A percentile compares a stretch with the other conserved stretches of the same genome.
Evolutionary conservation across 2,797 vertebrate species (phyloP).

Genomic region (Monodelphis domestica): DNA sequence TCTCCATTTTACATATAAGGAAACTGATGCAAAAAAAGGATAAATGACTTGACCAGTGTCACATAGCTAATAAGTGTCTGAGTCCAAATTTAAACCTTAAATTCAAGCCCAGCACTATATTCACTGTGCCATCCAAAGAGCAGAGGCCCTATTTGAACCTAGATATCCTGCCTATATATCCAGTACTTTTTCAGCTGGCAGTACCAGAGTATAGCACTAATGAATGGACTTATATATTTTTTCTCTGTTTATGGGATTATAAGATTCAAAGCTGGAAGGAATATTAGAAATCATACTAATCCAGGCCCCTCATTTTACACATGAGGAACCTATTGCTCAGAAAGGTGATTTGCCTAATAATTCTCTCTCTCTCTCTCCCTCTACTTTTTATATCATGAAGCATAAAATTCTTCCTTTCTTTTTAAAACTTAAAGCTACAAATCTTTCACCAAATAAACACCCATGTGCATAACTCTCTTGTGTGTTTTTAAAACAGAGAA

Average conservation of each 20-base stretch:
- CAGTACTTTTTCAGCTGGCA: background rate
- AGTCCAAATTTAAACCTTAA: too few species aligned
- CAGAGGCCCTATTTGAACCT: background rate
- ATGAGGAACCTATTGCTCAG: background rate
- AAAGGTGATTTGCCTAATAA: background rate
- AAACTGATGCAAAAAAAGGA: background rate
- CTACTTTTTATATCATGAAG: background rate
- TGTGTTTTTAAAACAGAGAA: conserved; percentile 38
- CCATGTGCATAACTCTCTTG: background rate
- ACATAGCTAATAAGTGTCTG: too few species aligned
- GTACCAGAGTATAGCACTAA: background rate
- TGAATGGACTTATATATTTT: background rate
- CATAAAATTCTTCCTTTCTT: background rate
- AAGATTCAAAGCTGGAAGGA: background rate
- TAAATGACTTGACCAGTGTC: background rate
- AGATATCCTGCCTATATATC: background rate
- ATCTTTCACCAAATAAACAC: background rate
- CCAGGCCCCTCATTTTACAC: background rate
- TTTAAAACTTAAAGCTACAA: conserved; percentile 51
- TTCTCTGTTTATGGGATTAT: background rate
- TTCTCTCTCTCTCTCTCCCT: background rate
- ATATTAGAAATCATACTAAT: background rate
- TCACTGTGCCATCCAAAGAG: too few species aligned
- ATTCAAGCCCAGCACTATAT: too few species aligned
- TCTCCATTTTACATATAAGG: background rate